Evolutionary conservation across 2,888 invertebrate species (phyloP).

Genomic region (Hartigia nigra): DNA sequence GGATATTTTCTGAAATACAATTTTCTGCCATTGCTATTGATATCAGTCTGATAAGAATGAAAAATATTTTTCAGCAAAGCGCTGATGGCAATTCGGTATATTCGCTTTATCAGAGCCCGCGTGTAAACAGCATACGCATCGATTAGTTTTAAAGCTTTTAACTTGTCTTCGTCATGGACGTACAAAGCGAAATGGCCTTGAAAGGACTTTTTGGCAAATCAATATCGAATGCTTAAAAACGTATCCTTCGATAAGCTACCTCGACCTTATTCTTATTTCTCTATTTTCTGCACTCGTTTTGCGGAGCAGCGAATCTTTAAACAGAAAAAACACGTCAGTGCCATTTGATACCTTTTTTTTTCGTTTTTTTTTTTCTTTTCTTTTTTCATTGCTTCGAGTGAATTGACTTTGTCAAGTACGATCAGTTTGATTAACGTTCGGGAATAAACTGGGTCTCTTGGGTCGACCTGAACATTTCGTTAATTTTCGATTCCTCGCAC

Average conservation of each 20-base stretch:
- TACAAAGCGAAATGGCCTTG: background rate
- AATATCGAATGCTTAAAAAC: background rate
- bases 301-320: background rate
- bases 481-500: background rate
- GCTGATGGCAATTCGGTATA: background rate
- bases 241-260: background rate
- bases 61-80: no score
- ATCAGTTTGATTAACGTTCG: constrained; percentile 3
- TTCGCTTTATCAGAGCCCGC: background rate
- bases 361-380: constrained; percentile 7
- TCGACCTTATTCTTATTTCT: background rate
- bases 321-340: background rate
- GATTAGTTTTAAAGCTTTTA: background rate
- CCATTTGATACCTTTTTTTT: constrained; percentile 18
- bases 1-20: background rate
- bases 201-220: background rate
- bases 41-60: no score
- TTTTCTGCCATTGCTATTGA: background rate
- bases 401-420: constrained; percentile 25
- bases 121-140: background rate
- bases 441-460: background rate
- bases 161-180: background rate
- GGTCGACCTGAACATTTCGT: background rate
- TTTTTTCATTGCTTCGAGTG: constrained; percentile 2
- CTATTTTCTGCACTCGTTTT: background rate